Base-by-base conservation (phyloP, 2,888 invertebrate genomes). In the Myathropa florea region DNA sequence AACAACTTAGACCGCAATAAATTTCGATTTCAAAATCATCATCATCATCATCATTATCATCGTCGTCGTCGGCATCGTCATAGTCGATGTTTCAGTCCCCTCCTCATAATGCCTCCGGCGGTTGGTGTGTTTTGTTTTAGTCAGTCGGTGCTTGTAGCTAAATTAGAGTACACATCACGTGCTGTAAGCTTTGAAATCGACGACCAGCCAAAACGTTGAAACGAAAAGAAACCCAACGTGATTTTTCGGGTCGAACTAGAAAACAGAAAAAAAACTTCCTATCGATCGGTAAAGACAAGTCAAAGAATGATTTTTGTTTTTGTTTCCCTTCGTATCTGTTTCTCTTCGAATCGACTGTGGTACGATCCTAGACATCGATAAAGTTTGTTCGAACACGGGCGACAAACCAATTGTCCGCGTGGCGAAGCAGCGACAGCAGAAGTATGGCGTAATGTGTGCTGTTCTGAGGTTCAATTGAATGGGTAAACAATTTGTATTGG, bases 81-180 rank as follows among this genome's bases (percentile, higher is more conserved):
- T 46, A 14, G 53, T 53, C 53, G 53, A 9, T 46, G 9, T 57
- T 14, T 57, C 21, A 23, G 10, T 10, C 10, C 30, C 10, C 30
- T 7, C 30, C 30, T 30, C 30, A 10, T 30, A 10, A 30, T 30
- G 30, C 2, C 10, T 30, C 30, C 30, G 57, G 24, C 57, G 4
- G 24, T 23, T 23, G 3, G 24, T 18, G 24, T 12, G 23, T 24
- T 57, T 57, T 24, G 14, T 57, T 53, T 53, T n/a, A 30, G 21
- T 23, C 9, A 53, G 33, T 4, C 55, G 23, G 23, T 28, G 70
- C 26, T 70, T 70, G 68, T 59, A 71, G 46, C 67, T 21, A 86
- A 78, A 78, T 84, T 73, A 85, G 73, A 65, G 63, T 82, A 78
- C 77, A 85, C 70, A 64, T 85, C 85, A 86, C 85, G 85, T 86